Percentiles rank a stretch among this genome's conserved stretches.
These are phyloP conservation scores for Campoplex nolae DNA, from an alignment of 2,888 invertebrate species.

Conservation along the genomic window DNA sequence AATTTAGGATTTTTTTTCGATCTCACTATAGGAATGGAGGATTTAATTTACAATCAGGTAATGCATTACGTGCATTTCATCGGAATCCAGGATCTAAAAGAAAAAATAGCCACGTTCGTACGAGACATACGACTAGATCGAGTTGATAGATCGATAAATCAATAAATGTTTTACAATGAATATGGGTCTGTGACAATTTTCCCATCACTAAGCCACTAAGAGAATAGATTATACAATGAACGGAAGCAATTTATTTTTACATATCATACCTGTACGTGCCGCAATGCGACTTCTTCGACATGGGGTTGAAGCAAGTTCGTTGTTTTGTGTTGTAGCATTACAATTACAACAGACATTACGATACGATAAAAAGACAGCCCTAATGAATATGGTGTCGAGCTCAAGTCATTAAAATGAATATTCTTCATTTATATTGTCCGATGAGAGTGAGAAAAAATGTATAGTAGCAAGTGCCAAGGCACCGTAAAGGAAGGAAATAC, in stretches of 20 bases:
- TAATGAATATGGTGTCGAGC: neutral
- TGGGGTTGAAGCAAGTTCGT: neutral
- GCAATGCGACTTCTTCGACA: neutral
- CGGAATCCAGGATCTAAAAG: too few relatives aligned
- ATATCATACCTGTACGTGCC: neutral
- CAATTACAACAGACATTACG: neutral
- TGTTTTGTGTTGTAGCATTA: neutral
- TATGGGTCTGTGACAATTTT: neutral
- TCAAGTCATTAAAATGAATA: neutral
- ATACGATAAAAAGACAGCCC: neutral
- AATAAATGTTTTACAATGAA: neutral
- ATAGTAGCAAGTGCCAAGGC: neutral
- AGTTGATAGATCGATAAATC: neutral
- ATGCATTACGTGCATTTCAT: too few relatives aligned
- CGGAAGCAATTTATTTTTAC: neutral
- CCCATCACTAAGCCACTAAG: neutral
- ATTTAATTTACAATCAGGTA: too few relatives aligned
- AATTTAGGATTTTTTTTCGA: too few relatives aligned
- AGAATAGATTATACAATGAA: neutral
- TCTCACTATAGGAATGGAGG: too few relatives aligned
- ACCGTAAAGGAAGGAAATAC: slow-evolving; percentile 61
- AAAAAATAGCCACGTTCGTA: too few relatives aligned
- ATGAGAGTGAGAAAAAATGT: neutral
- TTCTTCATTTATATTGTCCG: neutral
- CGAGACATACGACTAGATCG: neutral